phyloP scores from a whole-genome alignment of 2,888 invertebrate genomes.

The Meandrusa payeni region DNA sequence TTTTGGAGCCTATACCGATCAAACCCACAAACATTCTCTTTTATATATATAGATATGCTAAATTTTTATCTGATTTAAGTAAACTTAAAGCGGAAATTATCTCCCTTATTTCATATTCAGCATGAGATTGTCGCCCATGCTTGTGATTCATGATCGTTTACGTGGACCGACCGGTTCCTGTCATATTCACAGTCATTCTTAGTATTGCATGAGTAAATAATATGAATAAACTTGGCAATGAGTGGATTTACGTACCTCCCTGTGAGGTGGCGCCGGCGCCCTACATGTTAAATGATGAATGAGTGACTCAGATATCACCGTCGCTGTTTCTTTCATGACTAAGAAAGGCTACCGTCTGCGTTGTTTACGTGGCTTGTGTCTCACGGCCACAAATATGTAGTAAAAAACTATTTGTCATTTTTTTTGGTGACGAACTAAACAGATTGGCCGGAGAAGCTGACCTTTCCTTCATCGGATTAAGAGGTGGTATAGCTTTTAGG shows the following conservation, averaged over 20 bases:
- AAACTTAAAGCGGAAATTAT: slow-evolving; percentile 15
- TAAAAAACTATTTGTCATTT: no score
- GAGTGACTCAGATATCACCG: slow-evolving; percentile 16
- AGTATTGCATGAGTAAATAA: slow-evolving; percentile 56
- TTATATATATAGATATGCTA: no score
- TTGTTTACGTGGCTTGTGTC: background rate
- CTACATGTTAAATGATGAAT: slow-evolving; percentile 19
- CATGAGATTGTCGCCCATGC: slow-evolving; percentile 8
- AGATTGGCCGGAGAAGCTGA: no score
- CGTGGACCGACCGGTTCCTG: slow-evolving; percentile 52
- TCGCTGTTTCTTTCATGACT: slow-evolving; percentile 10
- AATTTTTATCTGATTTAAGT: no score
- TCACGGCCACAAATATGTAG: no score
- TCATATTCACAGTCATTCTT: slow-evolving; percentile 56
- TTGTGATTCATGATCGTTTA: slow-evolving; percentile 58
- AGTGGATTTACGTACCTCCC: slow-evolving; percentile 6
- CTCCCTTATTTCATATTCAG: slow-evolving; percentile 11
- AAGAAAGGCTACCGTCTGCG: slow-evolving; percentile 1
- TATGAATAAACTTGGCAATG: slow-evolving; percentile 44
- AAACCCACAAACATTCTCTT: no score
- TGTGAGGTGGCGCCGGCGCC: slow-evolving; percentile 21
- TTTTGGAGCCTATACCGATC: no score
- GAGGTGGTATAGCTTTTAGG: no score
- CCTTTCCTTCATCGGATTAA: no score
- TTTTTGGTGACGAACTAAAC: no score